These are phyloP conservation scores for Rousettus leschenaultii DNA, from an alignment of 2,113 vertebrate genomes.

Conservation along the genomic window DNA sequence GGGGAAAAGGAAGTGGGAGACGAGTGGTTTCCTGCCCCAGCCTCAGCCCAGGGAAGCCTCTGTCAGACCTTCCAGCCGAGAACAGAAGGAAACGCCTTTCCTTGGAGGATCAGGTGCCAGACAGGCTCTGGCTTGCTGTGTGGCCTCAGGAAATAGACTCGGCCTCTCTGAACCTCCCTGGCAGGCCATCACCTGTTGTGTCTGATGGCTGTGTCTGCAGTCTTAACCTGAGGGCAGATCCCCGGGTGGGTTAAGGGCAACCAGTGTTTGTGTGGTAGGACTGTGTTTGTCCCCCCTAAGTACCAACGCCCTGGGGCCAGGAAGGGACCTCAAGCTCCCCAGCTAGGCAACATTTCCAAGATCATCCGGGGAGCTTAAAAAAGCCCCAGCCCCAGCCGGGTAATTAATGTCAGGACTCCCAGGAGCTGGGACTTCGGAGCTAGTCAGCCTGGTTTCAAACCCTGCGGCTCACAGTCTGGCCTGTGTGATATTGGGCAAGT, in stretches of 20 bases:
- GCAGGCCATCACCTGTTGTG: not conserved
- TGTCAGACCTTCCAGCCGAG: not conserved
- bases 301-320: not conserved
- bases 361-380: not conserved
- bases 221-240: not conserved
- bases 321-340: not conserved
- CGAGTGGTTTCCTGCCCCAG: constrained; percentile 60
- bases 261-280: not conserved
- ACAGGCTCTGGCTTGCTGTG: not conserved
- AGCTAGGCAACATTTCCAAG: not conserved
- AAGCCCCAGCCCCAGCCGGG: not conserved
- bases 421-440: not conserved
- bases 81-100: constrained; percentile 23
- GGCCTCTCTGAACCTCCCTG: constrained; percentile 29
- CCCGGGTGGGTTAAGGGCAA: no score
- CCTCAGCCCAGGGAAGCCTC: constrained; percentile 32
- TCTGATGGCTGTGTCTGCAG: not conserved
- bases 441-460: not conserved
- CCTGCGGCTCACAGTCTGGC: not conserved
- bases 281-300: not conserved
- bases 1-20: constrained; percentile 59
- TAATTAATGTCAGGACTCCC: not conserved
- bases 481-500: not conserved
- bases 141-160: not conserved
- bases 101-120: not conserved